Base-by-base conservation (phyloP, 2,797 vertebrate genomes). In the Enteromius paludinosus region DNA sequence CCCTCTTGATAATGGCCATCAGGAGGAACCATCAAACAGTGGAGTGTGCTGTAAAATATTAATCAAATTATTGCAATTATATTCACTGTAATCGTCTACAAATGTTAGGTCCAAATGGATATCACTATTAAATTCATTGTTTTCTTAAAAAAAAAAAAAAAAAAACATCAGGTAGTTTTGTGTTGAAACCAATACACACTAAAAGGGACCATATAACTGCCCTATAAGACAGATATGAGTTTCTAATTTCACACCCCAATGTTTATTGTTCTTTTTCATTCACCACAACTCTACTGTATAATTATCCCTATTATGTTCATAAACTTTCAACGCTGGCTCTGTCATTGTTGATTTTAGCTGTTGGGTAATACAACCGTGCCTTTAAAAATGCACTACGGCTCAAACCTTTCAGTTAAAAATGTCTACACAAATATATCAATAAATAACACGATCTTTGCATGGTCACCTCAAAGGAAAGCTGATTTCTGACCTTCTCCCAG, bases 191-290 rank as follows among this genome's bases (percentile, higher is more conserved):
- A 64, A 25, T 59, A 82, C 28, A 23, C 12, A 82, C n/a, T 65
- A 56, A 71, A 62, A 23, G 14, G 14, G 59, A 49, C 66, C 43
- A 30, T n/a, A 52, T 11, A 79, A 45, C 15, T 38, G 18, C 49
- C 35, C 62, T 28, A 15, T 65, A 78, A 68, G 54, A 79, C 33
- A 33, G 28, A 64, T 33, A 64, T 4, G 33, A 66, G 70, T 75
- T 83, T 69, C 80, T 71, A 64, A 76, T 64, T 62, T 79, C 73
- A 80, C 84, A 79, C 71, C 45, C 70, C 38, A 80, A 71, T 80
- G 91, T 92, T 71, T 83, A 77, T 78, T 83, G 81, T 83, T 83
- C 73, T 74, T 79, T 83, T 82, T 79, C 68, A 71, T 69, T 84
- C 69, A 20, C 74, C 79, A 73, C 79, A 84, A 59, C 74, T 72